These are phyloP conservation scores for Nothoprocta pentlandii DNA, from an alignment of 2,113 vertebrate species.

Conservation along the genomic window DNA sequence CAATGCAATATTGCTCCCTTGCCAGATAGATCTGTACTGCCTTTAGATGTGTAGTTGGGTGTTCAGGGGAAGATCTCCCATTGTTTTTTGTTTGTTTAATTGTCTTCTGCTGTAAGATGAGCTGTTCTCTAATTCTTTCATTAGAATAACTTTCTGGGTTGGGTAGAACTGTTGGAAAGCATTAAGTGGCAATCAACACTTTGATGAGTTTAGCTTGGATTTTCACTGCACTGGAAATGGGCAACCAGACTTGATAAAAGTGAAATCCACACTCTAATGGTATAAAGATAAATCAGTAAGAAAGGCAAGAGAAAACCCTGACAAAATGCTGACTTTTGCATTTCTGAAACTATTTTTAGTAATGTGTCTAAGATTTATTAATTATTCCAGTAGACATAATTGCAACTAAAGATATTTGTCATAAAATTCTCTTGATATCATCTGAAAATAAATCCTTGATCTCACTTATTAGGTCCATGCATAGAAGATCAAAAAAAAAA, in stretches of 20 bases:
- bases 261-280: not conserved
- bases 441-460: constrained; percentile 3
- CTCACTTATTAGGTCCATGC: not conserved
- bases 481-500: not conserved
- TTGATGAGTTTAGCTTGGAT: not conserved
- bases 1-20: not conserved
- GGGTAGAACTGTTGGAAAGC: not conserved
- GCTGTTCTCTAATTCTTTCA: not conserved
- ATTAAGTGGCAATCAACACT: not conserved
- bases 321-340: not conserved
- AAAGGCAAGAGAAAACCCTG: not conserved
- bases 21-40: not conserved
- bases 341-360: not conserved
- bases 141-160: not conserved
- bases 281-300: not conserved
- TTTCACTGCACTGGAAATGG: not conserved
- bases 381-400: not conserved
- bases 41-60: fast-evolving
- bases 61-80: not conserved
- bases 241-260: not conserved
- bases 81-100: not conserved
- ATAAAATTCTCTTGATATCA: not conserved
- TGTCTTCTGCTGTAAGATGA: not conserved
- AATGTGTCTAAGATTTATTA: not conserved
- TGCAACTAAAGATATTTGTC: not conserved